Conservation (phyloP, 2,113 vertebrate genomes). For the Alosa alosa region DNA sequence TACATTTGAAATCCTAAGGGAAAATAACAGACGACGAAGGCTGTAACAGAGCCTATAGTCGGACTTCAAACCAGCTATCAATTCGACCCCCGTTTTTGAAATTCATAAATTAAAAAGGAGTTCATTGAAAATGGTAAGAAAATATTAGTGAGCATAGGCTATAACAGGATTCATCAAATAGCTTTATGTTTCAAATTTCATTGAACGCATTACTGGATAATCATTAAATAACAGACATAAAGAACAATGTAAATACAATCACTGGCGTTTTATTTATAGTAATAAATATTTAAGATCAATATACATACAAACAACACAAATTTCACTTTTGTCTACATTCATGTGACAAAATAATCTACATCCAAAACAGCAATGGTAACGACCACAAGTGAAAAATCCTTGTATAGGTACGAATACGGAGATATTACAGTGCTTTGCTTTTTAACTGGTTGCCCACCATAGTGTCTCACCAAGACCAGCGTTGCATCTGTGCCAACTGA, state of each 20-base stretch:
- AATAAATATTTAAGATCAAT: constrained; percentile 72
- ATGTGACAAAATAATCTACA: constrained; percentile 36
- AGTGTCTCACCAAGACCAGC: constrained; percentile 82
- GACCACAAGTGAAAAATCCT: not conserved
- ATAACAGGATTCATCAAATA: not conserved
- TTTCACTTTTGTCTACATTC: constrained; percentile 41
- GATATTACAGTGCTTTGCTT: not conserved
- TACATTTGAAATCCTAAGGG: not conserved
- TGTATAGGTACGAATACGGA: not conserved
- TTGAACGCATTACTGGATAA: constrained; percentile 17
- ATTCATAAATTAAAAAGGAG: not conserved
- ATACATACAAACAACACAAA: constrained; percentile 55
- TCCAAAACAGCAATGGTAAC: constrained; percentile 24
- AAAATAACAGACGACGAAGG: not conserved
- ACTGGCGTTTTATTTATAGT: constrained; percentile 55
- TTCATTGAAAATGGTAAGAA: not conserved
- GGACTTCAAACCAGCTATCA: not conserved
- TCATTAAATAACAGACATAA: constrained; percentile 52
- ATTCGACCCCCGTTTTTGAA: not conserved
- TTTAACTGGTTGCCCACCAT: not conserved
- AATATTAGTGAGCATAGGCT: not conserved
- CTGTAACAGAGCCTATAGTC: not conserved
- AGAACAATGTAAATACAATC: constrained; percentile 42
- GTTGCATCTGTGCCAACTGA: constrained; percentile 83
- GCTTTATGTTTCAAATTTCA: not conserved